Percentiles rank a stretch among this genome's conserved stretches.
These are phyloP conservation scores for Forbesichthys papilliferus DNA, from an alignment of 2,113 vertebrate genomes.

Conservation along the genomic window DNA sequence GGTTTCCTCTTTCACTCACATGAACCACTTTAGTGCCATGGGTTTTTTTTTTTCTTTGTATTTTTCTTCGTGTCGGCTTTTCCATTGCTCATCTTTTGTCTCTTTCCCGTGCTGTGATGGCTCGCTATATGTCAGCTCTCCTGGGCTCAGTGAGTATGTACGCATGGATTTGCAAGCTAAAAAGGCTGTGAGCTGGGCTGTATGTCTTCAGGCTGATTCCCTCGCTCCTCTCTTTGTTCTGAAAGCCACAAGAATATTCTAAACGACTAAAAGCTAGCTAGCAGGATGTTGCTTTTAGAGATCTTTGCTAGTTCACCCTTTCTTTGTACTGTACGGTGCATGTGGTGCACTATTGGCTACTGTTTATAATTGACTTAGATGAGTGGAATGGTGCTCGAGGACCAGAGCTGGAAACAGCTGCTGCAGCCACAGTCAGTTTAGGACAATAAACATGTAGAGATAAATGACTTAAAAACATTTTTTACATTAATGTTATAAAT, in stretches of 20 bases:
- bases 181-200: slow-evolving; percentile 9
- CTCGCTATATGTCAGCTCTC: slow-evolving; percentile 50
- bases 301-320: slow-evolving; percentile 3
- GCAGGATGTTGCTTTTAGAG: background rate
- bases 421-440: background rate
- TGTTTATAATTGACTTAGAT: slow-evolving; percentile 35
- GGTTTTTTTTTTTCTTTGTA: slow-evolving; percentile 25
- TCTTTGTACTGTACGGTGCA: background rate
- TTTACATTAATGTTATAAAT: too few relatives aligned
- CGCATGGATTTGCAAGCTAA: slow-evolving; percentile 18
- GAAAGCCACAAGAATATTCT: slow-evolving; percentile 11
- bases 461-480: too few relatives aligned
- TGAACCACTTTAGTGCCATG: slow-evolving; percentile 21
- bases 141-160: slow-evolving; percentile 62
- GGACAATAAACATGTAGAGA: too few relatives aligned
- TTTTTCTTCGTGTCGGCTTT: slow-evolving; percentile 13
- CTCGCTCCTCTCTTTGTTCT: slow-evolving; percentile 37
- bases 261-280: slow-evolving; percentile 12
- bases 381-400: slow-evolving; percentile 23
- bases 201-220: slow-evolving; percentile 17
- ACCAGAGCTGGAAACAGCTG: slow-evolving; percentile 44
- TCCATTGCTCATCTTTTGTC: slow-evolving; percentile 49
- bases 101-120: slow-evolving; percentile 39
- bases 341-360: background rate
- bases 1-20: background rate